A percentile compares a stretch with the other conserved stretches of the same genome.
These are phyloP conservation scores for Corythaeola cristata DNA, from an alignment of 2,113 vertebrate species.

Conservation along the genomic window DNA sequence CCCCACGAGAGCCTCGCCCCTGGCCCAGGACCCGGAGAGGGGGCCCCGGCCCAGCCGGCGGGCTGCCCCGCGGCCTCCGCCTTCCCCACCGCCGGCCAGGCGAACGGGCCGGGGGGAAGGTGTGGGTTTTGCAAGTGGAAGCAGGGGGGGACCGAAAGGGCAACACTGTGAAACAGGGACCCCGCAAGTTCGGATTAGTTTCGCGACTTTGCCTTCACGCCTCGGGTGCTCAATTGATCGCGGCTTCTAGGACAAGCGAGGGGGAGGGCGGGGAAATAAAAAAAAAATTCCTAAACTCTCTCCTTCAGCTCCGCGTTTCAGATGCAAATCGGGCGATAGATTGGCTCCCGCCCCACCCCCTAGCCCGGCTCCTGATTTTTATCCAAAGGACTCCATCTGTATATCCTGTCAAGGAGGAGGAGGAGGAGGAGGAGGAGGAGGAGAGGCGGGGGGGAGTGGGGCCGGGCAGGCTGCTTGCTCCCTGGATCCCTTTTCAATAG, in stretches of 20 bases:
- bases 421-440: not conserved
- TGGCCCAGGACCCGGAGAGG: not conserved
- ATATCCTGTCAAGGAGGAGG: slow-evolving; percentile 41
- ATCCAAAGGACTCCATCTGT: slow-evolving; percentile 64
- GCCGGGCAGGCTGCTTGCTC: not conserved
- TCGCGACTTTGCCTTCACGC: slow-evolving; percentile 51
- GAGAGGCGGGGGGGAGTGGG: not conserved
- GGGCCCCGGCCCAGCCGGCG: rapidly evolving
- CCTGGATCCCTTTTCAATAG: slow-evolving; percentile 1
- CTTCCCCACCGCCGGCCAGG: not conserved
- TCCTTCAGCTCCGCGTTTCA: slow-evolving; percentile 19
- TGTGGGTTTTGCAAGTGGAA: not conserved
- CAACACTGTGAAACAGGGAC: slow-evolving; percentile 15
- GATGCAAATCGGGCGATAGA: slow-evolving; percentile 64
- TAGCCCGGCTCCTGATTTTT: slow-evolving; percentile 45
- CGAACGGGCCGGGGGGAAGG: not conserved
- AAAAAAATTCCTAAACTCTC: not conserved
- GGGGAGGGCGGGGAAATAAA: slow-evolving; percentile 2
- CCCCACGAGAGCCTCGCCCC: not conserved
- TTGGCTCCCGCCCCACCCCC: slow-evolving; percentile 58
- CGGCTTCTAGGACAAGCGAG: slow-evolving; percentile 36
- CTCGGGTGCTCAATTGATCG: slow-evolving; percentile 36
- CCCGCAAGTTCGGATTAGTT: slow-evolving; percentile 65
- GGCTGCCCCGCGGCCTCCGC: not conserved
- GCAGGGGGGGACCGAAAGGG: slow-evolving; percentile 42